Conservation (phyloP, 2,113 vertebrate genomes). For the Phyllostomus hastatus region DNA sequence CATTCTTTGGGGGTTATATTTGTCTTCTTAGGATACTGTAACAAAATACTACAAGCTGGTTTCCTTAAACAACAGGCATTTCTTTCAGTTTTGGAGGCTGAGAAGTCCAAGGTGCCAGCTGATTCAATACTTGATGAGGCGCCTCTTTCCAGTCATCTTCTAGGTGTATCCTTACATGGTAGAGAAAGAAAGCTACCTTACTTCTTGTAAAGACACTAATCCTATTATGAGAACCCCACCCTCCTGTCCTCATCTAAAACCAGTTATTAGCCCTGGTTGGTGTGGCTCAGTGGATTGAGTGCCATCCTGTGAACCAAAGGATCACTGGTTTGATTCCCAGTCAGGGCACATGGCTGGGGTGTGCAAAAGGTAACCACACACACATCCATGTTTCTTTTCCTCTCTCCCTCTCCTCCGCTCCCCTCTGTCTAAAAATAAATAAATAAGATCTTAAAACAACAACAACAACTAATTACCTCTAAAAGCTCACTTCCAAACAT, state of each 20-base stretch:
- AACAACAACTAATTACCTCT: too few species aligned
- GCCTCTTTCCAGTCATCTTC: neutral
- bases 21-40: neutral
- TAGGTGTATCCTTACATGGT: neutral
- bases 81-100: neutral
- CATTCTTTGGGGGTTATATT: neutral
- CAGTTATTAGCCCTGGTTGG: neutral
- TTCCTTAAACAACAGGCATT: neutral
- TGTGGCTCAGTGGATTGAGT: too few species aligned
- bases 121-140: neutral
- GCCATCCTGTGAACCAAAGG: too few species aligned
- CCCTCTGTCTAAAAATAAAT: too few species aligned
- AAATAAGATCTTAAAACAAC: too few species aligned
- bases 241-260: neutral
- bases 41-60: neutral
- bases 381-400: too few species aligned
- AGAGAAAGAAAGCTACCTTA: neutral
- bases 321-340: too few species aligned
- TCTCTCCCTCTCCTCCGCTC: too few species aligned
- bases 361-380: too few species aligned
- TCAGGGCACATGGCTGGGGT: too few species aligned
- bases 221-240: neutral
- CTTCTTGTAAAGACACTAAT: neutral
- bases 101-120: neutral
- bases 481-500: neutral